Evolutionary conservation across 2,113 vertebrate genomes (phyloP), one percentile per base, ranked within the genome.

Genomic region (Potamarius usumacintae): DNA sequence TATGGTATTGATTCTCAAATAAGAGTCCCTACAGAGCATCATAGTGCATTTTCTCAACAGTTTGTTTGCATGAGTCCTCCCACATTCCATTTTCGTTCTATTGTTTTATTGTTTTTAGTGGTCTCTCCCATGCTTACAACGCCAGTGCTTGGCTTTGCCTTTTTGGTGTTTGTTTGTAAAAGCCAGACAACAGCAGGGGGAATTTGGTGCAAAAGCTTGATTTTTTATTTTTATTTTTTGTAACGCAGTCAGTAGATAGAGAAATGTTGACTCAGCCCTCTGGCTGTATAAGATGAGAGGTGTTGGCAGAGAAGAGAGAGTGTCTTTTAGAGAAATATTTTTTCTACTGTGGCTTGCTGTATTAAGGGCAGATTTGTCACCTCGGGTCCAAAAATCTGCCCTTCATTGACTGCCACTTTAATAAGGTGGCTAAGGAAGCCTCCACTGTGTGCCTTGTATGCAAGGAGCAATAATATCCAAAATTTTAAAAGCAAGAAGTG

Each of bases 141-240:
- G n/a, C 53, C 25, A 27, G 12, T 83, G 48, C 82, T 67, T n/a
- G 52, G 74, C 60, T 93, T 90, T 88, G 60, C 78, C 85, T 84
- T 91, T 91, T 82, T 91, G 88, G 88, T 85, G 69, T 63, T 93
- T 92, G 88, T 92, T 93, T 92, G 89, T 89, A 18, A 86, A 92
- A 89, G 89, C 52, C 91, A 92, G 92, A 90, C 90, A 84, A 91
- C 89, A 85, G 77, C 80, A 72, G 90, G 86, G 81, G 52, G 81
- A 84, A 81, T 55, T 34, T 52, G n/a, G 18, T 34, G 10, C 2
- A 7, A 53, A 42, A 25, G 27, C 60, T 50, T 60, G 58, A 25
- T 53, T 69, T 65, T 81, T 30, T 30, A 30, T 30, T 42, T 30
- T 42, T n/a, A n/a, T n/a, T 42, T 42, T 42, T 30, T 50, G 20